A percentile compares a stretch with the other conserved stretches of the same genome.
phyloP scores from a whole-genome alignment of 2,888 invertebrate genomes.

The Xanthia togata region DNA sequence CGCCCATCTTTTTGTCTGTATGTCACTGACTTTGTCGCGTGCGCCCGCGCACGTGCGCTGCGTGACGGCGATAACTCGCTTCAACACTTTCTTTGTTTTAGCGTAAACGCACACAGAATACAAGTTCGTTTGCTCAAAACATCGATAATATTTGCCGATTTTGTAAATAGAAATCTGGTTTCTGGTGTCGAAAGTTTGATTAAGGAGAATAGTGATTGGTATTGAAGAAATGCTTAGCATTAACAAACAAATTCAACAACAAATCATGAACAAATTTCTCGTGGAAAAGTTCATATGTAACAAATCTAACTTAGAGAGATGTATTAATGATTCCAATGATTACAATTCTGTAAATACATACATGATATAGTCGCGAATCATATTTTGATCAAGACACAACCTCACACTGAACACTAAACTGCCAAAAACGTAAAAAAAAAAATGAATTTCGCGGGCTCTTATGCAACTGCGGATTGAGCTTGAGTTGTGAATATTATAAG shows the following conservation, averaged over 20 bases:
- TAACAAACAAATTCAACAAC: too few species aligned
- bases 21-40: slow-evolving; percentile 64
- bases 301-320: too few species aligned
- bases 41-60: slow-evolving; percentile 73
- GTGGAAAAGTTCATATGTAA: too few species aligned
- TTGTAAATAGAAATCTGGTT: slow-evolving; percentile 31
- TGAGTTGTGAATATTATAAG: neutral
- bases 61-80: slow-evolving; percentile 67
- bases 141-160: slow-evolving; percentile 24
- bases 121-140: slow-evolving; percentile 33
- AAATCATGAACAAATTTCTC: too few species aligned
- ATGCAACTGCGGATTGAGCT: too few species aligned
- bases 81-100: slow-evolving; percentile 78
- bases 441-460: too few species aligned
- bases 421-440: too few species aligned
- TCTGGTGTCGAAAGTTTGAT: slow-evolving; percentile 21
- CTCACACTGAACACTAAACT: too few species aligned
- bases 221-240: neutral
- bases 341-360: too few species aligned
- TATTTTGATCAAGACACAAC: too few species aligned
- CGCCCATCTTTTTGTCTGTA: slow-evolving; percentile 43
- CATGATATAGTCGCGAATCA: too few species aligned
- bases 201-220: neutral
- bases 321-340: too few species aligned
- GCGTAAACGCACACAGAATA: slow-evolving; percentile 66